phyloP scores from a whole-genome alignment of 2,888 invertebrate genomes.

The Lottia gigantea region DNA sequence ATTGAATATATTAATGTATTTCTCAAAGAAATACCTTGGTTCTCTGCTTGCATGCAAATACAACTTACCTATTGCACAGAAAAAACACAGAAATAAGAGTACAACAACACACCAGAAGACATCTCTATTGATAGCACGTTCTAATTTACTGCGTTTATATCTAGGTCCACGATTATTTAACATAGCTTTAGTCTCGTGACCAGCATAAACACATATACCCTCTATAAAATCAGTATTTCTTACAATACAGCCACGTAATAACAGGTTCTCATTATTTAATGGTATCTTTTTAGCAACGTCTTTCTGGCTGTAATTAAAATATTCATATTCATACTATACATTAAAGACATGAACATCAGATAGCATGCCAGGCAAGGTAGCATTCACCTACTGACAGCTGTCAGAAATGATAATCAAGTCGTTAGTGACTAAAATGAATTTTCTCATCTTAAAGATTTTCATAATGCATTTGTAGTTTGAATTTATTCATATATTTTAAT shows the following conservation, averaged over 20 bases:
- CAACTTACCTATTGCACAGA: conserved; percentile 84
- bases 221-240: conserved; percentile 97
- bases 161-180: conserved; percentile 95
- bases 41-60: no score
- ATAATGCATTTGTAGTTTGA: no score
- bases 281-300: conserved; percentile 71
- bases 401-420: no score
- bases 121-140: conserved; percentile 93
- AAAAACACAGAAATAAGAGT: conserved; percentile 86
- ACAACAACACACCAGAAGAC: conserved; percentile 96
- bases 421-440: no score
- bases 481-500: no score
- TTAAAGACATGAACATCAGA: no score
- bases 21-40: no score
- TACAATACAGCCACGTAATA: conserved; percentile 91
- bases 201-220: conserved; percentile 95
- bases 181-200: conserved; percentile 98
- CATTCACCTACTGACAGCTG: no score
- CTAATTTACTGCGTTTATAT: conserved; percentile 90
- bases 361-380: no score
- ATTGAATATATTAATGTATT: no score
- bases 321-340: no score
- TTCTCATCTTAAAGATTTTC: no score
- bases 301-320: conserved; percentile 58
- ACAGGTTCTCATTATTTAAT: conserved; percentile 82